phyloP scores from a whole-genome alignment of 2,888 invertebrate genomes.

The Carcina quercana region DNA sequence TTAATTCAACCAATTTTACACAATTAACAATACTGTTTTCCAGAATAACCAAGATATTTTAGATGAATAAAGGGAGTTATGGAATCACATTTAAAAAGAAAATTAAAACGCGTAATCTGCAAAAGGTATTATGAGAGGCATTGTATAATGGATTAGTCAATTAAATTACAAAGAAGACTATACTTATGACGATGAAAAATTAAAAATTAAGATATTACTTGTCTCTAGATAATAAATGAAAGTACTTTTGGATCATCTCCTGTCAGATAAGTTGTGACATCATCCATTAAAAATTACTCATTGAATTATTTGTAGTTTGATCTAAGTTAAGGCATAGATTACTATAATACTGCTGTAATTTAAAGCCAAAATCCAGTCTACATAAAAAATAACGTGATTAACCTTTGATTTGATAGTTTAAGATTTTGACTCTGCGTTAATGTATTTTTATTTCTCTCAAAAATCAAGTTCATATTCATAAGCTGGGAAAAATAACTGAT shows the following conservation, averaged over 20 bases:
- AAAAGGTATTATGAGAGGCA: not conserved
- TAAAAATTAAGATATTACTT: constrained; percentile 37
- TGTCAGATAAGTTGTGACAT: constrained; percentile 50
- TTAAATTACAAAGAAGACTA: not conserved
- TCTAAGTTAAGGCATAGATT: too few species aligned
- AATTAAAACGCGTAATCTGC: too few species aligned
- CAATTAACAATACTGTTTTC: constrained; percentile 43
- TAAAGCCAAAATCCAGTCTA: too few species aligned
- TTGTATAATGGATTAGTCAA: not conserved
- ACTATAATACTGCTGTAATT: too few species aligned
- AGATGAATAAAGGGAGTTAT: constrained; percentile 21
- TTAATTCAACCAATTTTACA: constrained; percentile 54
- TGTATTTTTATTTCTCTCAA: too few species aligned
- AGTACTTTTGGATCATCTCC: constrained; percentile 40
- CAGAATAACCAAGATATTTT: constrained; percentile 31
- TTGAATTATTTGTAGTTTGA: too few species aligned
- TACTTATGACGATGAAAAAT: constrained; percentile 32
- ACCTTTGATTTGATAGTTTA: too few species aligned
- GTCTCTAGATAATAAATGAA: constrained; percentile 37
- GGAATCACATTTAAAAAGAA: constrained; percentile 20
- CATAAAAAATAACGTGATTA: too few species aligned
- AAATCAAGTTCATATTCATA: too few species aligned
- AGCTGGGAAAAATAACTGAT: too few species aligned
- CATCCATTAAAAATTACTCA: too few species aligned
- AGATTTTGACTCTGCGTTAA: too few species aligned